phyloP scores from a whole-genome alignment of 2,113 vertebrate genomes.

The Psittacara wagleri region DNA sequence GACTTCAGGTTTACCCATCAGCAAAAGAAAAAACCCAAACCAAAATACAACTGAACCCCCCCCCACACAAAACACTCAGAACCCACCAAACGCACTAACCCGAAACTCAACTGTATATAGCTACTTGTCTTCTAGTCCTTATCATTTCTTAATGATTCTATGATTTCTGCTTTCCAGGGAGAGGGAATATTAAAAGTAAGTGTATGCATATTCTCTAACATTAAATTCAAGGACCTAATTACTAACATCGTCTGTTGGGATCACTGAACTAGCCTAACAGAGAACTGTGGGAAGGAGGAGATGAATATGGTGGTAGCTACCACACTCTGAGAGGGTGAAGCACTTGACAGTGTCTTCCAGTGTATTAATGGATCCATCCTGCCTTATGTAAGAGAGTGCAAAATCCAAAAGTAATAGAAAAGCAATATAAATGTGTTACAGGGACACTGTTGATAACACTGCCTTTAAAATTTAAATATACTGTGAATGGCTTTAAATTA shows the following conservation, averaged over 20 bases:
- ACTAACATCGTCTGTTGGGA: background rate
- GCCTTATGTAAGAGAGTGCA: background rate
- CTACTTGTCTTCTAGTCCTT: background rate
- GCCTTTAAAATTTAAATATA: slow-evolving; percentile 17
- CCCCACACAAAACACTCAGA: background rate
- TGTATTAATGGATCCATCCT: background rate
- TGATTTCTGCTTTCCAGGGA: background rate
- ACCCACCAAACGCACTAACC: background rate
- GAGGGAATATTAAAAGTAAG: background rate
- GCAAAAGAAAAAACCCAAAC: background rate
- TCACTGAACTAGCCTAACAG: background rate
- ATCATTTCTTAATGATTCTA: background rate
- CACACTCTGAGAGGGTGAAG: background rate
- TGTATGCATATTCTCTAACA: background rate
- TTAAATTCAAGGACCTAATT: background rate
- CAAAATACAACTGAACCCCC: background rate
- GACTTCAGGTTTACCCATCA: background rate
- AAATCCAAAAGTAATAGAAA: background rate
- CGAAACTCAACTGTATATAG: background rate
- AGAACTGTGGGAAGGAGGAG: background rate
- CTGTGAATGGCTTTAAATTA: slow-evolving; percentile 13
- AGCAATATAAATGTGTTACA: background rate
- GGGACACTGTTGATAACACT: background rate
- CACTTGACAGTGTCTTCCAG: background rate
- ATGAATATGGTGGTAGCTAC: background rate